Base-by-base conservation (phyloP, 1,140 invertebrate genomes). In the Drosophila yakuba region DNA sequence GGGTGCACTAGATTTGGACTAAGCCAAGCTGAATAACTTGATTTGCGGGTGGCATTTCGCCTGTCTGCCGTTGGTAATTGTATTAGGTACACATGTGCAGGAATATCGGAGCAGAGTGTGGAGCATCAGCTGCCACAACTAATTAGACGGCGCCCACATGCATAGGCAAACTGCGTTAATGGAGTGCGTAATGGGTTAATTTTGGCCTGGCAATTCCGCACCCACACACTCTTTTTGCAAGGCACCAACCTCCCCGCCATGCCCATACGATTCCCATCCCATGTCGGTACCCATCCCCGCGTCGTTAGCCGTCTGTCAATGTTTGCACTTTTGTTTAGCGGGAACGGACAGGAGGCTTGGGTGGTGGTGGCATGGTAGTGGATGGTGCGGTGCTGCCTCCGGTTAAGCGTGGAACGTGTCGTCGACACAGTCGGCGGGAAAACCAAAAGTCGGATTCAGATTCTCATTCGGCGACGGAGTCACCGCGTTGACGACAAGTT, bases 181-280 rank as follows among this genome's bases (percentile, higher is more conserved):
- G 83, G 83, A 76, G 79, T 89, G 79, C 83, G 84, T 89, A 88
- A 88, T 88, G 83, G 83, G 83, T 88, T 88, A 89, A 88, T 83
- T 88, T 88, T 80, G 57, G 75, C 44, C 48, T 47, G 44, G 47
- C 55, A 36, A 50, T 78, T 54, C 39, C 43, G 38, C 32, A 32
- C 51, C 38, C 17, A 32, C 51, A 35, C 17, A 32, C 56, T 17
- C 35, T 28, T 56, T 48, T 48, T 28, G 47, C 47, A 25, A 48
- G n/a, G 3, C 25, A 8, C 47, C 20, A 20, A 20, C 20, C 20
- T 20, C 20, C 20, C 20, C 1, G 20, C 20, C 20, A 20, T 20
- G 20, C 20, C 20, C 20, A 20, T 20, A 20, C 20, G 20, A 20
- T 20, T 20, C 1, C 20, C 20, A 20, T 20, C 20, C 20, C 20